These are phyloP conservation scores for Blastobasis lacticolella DNA, from an alignment of 2,888 invertebrate genomes.

Conservation along the genomic window DNA sequence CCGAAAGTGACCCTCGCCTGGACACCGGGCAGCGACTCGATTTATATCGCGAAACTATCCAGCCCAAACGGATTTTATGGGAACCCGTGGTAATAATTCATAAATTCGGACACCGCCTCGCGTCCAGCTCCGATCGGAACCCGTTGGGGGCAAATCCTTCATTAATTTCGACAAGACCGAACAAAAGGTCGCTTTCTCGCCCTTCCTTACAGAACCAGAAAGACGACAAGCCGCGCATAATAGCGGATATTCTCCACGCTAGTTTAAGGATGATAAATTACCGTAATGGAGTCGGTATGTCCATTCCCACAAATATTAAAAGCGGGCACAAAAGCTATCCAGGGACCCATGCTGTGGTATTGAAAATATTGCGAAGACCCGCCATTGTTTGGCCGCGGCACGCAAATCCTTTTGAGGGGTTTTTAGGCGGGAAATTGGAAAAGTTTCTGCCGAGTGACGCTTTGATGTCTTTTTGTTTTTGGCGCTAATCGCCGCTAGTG, in stretches of 20 bases:
- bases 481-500: slow-evolving; percentile 27
- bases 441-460: slow-evolving; percentile 46
- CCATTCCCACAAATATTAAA: slow-evolving; percentile 75
- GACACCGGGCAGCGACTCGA: too few relatives aligned
- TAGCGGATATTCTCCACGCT: slow-evolving; percentile 57
- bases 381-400: slow-evolving; percentile 48
- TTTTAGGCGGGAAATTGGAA: slow-evolving; percentile 64
- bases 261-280: slow-evolving; percentile 74
- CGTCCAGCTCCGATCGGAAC: slow-evolving; percentile 15
- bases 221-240: slow-evolving; percentile 39
- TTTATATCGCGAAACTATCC: too few relatives aligned
- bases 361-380: slow-evolving; percentile 62
- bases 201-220: slow-evolving; percentile 44
- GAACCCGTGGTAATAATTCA: slow-evolving; percentile 66
- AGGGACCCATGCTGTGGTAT: slow-evolving; percentile 66
- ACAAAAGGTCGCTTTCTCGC: slow-evolving; percentile 55
- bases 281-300: slow-evolving; percentile 70
- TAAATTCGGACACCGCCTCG: slow-evolving; percentile 54
- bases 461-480: slow-evolving; percentile 56
- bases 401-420: slow-evolving; percentile 65
- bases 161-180: slow-evolving; percentile 45
- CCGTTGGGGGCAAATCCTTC: slow-evolving; percentile 51
- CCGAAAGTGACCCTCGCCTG: too few relatives aligned
- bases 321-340: slow-evolving; percentile 60
- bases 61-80: slow-evolving; percentile 46